Evolutionary conservation across 1,140 invertebrate species (phyloP).

Genomic region (Solen grandis): DNA sequence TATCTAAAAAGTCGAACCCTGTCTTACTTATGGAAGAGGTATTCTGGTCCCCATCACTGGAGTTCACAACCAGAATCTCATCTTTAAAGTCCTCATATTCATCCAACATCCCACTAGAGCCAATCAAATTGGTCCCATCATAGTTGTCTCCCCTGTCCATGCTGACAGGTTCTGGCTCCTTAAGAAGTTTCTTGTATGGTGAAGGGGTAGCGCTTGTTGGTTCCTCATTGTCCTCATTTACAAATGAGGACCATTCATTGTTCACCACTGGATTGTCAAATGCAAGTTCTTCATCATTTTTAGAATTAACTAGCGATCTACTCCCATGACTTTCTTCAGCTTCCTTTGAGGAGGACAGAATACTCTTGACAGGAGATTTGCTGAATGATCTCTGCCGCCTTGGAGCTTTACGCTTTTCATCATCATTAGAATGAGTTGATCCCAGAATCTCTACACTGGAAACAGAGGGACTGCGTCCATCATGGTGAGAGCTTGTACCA

Average conservation of each 20-base stretch:
- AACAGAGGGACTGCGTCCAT: constrained; percentile 9
- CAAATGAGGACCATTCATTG: constrained; percentile 40
- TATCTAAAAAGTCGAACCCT: constrained; percentile 52
- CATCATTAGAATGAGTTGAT: constrained; percentile 9
- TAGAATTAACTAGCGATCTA: constrained; percentile 7
- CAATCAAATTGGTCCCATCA: background rate
- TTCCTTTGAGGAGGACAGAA: constrained; percentile 23
- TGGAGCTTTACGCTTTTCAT: background rate
- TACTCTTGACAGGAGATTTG: constrained; percentile 37
- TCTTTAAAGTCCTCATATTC: background rate
- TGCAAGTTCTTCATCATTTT: constrained; percentile 23
- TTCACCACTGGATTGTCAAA: constrained; percentile 48
- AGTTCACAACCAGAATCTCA: background rate
- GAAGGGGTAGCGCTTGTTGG: constrained; percentile 34
- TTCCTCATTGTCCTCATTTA: constrained; percentile 33
- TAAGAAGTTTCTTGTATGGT: constrained; percentile 37
- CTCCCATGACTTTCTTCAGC: constrained; percentile 11
- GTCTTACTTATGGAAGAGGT: constrained; percentile 37
- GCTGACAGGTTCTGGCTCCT: constrained; percentile 27
- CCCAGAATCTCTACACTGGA: constrained; percentile 34
- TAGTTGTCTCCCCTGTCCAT: constrained; percentile 39
- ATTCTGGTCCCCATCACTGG: background rate
- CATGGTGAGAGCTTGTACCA: constrained; percentile 5
- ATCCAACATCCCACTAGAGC: background rate
- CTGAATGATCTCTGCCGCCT: constrained; percentile 29